phyloP scores from a whole-genome alignment of 1,140 invertebrate species.

The Teleopsis dalmanni region DNA sequence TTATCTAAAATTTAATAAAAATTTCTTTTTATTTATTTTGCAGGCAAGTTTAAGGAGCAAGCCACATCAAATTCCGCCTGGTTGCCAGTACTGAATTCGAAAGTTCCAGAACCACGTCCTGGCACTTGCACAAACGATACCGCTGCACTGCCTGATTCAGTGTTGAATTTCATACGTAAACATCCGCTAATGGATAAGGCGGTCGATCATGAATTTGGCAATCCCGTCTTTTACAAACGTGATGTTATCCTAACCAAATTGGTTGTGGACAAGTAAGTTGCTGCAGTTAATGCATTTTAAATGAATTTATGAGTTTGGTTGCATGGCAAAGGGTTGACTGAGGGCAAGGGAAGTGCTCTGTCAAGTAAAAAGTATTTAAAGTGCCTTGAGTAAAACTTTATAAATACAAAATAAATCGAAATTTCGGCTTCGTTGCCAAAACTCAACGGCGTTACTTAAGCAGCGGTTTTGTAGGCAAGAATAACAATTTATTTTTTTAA shows the following conservation, averaged over 20 bases:
- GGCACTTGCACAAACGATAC: conserved; percentile 79
- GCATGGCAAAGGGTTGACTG: not conserved
- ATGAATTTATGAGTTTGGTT: not conserved
- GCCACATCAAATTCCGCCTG: conserved; percentile 67
- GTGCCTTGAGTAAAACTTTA: no score
- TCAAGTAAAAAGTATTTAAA: no score
- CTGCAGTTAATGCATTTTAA: not conserved
- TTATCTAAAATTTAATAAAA: no score
- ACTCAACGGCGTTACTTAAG: no score
- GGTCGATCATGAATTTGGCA: conserved; percentile 68
- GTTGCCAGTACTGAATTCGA: conserved; percentile 57
- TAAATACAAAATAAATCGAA: no score
- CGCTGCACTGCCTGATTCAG: conserved; percentile 66
- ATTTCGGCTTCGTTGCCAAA: no score
- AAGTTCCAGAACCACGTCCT: conserved; percentile 75
- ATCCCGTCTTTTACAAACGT: conserved; percentile 72
- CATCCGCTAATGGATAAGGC: conserved; percentile 89
- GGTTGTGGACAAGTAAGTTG: conserved; percentile 60
- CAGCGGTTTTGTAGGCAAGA: no score
- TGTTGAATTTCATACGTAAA: conserved; percentile 80
- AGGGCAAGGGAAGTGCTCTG: not conserved
- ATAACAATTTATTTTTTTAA: no score
- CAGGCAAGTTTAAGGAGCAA: conserved; percentile 62
- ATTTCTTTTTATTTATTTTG: conserved; percentile 3
- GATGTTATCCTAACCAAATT: conserved; percentile 71